Evolutionary conservation across 2,797 vertebrate genomes (phyloP), one percentile per base, ranked within the genome.

Genomic region (Fringilla coelebs): DNA sequence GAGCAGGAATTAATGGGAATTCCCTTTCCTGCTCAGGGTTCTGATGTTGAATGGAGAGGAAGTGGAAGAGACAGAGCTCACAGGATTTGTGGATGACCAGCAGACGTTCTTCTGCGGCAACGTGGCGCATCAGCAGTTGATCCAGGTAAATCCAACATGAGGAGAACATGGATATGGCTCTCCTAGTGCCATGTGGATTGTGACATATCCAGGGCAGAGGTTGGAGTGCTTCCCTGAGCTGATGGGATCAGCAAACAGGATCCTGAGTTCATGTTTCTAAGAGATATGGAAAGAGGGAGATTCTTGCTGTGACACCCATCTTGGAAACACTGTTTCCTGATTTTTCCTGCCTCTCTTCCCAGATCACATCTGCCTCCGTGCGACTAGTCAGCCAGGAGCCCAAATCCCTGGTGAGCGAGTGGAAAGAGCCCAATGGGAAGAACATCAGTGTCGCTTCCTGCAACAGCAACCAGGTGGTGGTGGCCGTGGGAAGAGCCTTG

Each of bases 31-130:
- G 13, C 48, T 51, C 85, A 99, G 99, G 93, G 99, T 99, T 68
- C 98, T 99, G 94, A 99, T 99, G 98, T 97, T 99, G 86, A 99
- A 99, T 0, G 99, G 99, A 12, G 99, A 99, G 94, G 99, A 99
- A 82, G 99, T 99, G 12, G 99, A 99, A 90, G 99, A 99, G 95
- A 99, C 99, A 0, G 99, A 99, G 88, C 98, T 99, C 76, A 98
- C 98, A 1, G 99, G 99, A 26, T 99, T 99, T 52, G 99, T 99
- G 89, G 99, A 99, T 58, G 99, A 99, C 92, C 99, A 99, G 96
- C 99, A 99, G 97, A 99, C 99, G 0, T 99, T 99, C 97, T 99
- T 99, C 97, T 99, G 99, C 15, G 99, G 99, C 88, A 99, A 99
- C 0, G 99, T 99, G 91, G 98, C 98, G 0, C 99, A 99, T 89